Evolutionary conservation across 2,888 invertebrate genomes (phyloP).

Genomic region (Syritta pipiens): DNA sequence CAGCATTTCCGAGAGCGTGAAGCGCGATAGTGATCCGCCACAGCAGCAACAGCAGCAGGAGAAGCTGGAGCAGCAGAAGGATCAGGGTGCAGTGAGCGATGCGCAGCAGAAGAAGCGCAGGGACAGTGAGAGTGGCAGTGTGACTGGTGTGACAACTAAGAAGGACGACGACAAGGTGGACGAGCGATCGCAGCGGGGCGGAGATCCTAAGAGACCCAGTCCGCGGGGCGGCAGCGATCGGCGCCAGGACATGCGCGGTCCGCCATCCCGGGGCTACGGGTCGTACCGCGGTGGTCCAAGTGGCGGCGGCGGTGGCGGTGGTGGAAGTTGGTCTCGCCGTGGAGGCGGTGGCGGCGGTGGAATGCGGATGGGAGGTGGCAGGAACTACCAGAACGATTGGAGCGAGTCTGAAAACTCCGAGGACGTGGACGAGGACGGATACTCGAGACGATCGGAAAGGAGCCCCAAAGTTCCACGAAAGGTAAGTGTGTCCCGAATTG

Average conservation of each 20-base stretch:
- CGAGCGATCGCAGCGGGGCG: conserved; percentile 65
- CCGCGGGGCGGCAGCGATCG: conserved; percentile 79
- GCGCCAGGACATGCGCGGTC: conserved; percentile 79
- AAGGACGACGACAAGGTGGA: conserved; percentile 48
- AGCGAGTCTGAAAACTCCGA: conserved; percentile 86
- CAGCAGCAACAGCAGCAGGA: conserved; percentile 69
- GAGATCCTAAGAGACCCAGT: conserved; percentile 73
- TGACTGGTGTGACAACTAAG: conserved; percentile 34
- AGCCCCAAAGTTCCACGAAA: conserved; percentile 80
- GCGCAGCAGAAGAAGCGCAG: conserved; percentile 53
- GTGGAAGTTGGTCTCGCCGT: conserved; percentile 77
- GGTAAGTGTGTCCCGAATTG: too few relatives aligned
- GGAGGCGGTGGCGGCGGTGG: conserved; percentile 78
- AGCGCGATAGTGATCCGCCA: too few relatives aligned
- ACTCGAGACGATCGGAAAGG: conserved; percentile 81
- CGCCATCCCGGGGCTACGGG: conserved; percentile 76
- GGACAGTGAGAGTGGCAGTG: conserved; percentile 61
- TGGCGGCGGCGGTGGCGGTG: conserved; percentile 80
- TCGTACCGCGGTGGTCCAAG: conserved; percentile 80
- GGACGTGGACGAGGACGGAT: conserved; percentile 86
- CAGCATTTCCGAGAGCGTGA: too few relatives aligned
- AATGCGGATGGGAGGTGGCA: conserved; percentile 72
- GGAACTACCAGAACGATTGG: conserved; percentile 79
- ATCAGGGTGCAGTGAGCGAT: conserved; percentile 15
- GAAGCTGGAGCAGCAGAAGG: conserved; percentile 51